Conservation (phyloP, 2,797 vertebrate genomes). For the Zenarchopterus dispar region DNA sequence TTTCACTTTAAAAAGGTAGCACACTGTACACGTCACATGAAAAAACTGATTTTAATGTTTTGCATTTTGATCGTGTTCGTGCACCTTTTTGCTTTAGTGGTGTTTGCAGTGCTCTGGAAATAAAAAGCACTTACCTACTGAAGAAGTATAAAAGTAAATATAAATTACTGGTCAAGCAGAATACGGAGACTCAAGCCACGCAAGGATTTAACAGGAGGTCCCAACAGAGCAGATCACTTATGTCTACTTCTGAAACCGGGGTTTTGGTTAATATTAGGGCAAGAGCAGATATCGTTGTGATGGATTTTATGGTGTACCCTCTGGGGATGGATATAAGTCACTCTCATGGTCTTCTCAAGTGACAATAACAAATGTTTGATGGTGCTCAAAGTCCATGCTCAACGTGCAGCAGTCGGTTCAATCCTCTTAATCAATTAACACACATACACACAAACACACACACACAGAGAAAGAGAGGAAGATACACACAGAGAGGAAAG, state of each 20-base stretch:
- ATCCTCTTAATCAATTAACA: slow-evolving; percentile 75
- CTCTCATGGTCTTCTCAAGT: not conserved
- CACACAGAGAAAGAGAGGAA: slow-evolving; percentile 14
- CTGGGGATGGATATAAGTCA: not conserved
- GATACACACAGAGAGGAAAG: slow-evolving; percentile 48
- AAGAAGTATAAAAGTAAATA: no score
- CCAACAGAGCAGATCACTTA: not conserved
- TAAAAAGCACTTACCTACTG: no score
- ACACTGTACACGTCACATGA: no score
- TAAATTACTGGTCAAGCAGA: no score
- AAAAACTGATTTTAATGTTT: no score
- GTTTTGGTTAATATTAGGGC: not conserved
- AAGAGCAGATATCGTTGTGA: not conserved
- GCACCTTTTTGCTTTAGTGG: no score
- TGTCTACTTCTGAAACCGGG: not conserved
- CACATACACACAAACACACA: no score
- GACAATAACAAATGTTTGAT: slow-evolving; percentile 4
- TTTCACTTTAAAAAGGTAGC: no score
- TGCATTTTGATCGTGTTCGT: no score
- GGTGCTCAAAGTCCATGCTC: slow-evolving; percentile 46
- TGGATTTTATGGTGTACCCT: not conserved
- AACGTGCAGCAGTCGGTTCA: slow-evolving; percentile 52
- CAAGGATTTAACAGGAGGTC: not conserved
- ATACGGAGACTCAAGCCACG: no score
- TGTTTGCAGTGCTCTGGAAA: no score